Percentiles rank a stretch among this genome's conserved stretches.
phyloP scores from a whole-genome alignment of 2,113 vertebrate species.

The Heterochromis multidens region DNA sequence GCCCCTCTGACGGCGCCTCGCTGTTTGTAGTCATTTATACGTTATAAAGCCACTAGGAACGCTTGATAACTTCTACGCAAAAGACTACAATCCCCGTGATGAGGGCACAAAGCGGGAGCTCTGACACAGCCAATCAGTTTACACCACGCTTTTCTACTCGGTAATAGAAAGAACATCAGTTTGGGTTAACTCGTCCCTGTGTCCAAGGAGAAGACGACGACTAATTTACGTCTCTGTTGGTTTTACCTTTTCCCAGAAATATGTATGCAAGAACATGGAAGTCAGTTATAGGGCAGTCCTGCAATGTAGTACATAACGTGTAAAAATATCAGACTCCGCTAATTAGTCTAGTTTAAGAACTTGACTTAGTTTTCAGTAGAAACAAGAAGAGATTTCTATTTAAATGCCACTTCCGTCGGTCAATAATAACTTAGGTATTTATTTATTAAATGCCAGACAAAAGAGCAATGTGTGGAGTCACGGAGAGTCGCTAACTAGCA shows the following conservation, averaged over 20 bases:
- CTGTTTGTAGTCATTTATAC: neutral
- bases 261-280: too few species aligned
- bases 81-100: constrained; percentile 60
- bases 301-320: too few species aligned
- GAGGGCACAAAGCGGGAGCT: neutral
- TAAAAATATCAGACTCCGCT: neutral
- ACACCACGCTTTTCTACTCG: constrained; percentile 65
- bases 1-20: neutral
- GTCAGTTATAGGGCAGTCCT: too few species aligned
- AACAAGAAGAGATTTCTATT: neutral
- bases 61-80: fast-evolving
- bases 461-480: neutral
- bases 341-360: neutral
- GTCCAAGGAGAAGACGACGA: neutral
- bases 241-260: too few species aligned
- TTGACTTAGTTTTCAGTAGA: neutral
- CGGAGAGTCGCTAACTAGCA: neutral
- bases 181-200: neutral
- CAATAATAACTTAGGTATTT: neutral
- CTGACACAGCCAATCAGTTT: constrained; percentile 59
- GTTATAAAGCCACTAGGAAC: fast-evolving
- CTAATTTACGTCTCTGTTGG: too few species aligned
- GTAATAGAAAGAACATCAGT: neutral
- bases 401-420: neutral
- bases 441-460: neutral